These are phyloP conservation scores for Catostomus latipinnis DNA, from an alignment of 2,797 vertebrate genomes.

Conservation along the genomic window DNA sequence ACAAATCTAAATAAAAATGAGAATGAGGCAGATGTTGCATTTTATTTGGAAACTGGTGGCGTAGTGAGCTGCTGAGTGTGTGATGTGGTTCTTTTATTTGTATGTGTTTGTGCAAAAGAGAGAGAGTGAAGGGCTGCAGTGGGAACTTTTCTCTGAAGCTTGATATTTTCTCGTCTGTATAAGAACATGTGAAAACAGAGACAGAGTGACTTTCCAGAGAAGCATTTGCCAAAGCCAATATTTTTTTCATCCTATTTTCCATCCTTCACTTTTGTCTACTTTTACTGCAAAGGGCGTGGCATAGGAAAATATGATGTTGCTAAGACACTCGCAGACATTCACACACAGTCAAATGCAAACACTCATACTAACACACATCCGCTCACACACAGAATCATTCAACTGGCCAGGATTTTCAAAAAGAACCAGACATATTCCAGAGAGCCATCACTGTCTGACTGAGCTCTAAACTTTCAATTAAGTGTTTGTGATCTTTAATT, in stretches of 20 bases:
- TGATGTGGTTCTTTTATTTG: constrained; percentile 7
- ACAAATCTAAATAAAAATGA: not conserved
- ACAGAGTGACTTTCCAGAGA: constrained; percentile 49
- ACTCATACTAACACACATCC: constrained; percentile 23
- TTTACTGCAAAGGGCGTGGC: constrained; percentile 49
- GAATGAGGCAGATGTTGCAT: not conserved
- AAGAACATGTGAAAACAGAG: constrained; percentile 37
- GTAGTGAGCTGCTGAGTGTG: not conserved
- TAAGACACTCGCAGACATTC: constrained; percentile 54
- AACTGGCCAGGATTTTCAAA: too few species aligned
- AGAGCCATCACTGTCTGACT: too few species aligned
- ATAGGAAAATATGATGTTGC: constrained; percentile 60
- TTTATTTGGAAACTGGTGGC: constrained; percentile 13
- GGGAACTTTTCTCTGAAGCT: constrained; percentile 39
- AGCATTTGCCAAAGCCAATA: constrained; percentile 47
- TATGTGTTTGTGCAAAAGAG: constrained; percentile 14
- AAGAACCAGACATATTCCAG: too few species aligned
- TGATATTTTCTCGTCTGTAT: constrained; percentile 31
- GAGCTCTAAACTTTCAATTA: not conserved
- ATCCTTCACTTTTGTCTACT: constrained; percentile 60
- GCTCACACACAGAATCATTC: not conserved
- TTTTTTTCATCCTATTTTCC: constrained; percentile 47
- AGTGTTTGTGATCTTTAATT: not conserved
- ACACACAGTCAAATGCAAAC: constrained; percentile 23
- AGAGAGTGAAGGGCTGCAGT: constrained; percentile 11